Percentiles rank a stretch among this genome's conserved stretches.
Conservation (phyloP, 64 coral and sea anemone species). For the Cladopsammia gracilis region DNA sequence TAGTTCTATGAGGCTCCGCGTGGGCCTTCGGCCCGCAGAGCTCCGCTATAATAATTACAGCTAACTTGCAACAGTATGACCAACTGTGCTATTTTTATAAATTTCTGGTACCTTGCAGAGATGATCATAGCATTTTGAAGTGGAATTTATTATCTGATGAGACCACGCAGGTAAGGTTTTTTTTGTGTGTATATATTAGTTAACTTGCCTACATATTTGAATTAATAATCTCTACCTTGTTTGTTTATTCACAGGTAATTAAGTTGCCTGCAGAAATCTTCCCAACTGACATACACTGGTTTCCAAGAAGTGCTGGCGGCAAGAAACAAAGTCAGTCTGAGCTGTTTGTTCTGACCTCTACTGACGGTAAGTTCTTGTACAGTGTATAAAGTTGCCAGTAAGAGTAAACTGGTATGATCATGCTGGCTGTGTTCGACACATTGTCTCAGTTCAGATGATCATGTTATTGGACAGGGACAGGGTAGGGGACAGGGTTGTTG, state of each 20-base stretch:
- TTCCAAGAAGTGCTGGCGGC: conserved; percentile 85
- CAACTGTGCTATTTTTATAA: too few relatives aligned
- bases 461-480: too few relatives aligned
- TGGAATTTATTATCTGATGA: conserved; percentile 94
- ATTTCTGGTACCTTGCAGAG: conserved; percentile 12
- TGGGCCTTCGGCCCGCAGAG: too few relatives aligned
- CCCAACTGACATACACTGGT: conserved; percentile 96
- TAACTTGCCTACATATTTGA: neutral
- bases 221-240: neutral
- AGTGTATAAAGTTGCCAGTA: neutral
- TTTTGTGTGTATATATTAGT: neutral
- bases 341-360: conserved; percentile 91
- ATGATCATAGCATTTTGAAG: conserved; percentile 74
- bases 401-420: too few relatives aligned
- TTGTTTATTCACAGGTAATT: conserved; percentile 50
- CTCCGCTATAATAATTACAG: too few relatives aligned
- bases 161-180: conserved; percentile 3
- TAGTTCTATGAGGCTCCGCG: too few relatives aligned
- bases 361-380: conserved; percentile 77
- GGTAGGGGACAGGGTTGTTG: too few relatives aligned
- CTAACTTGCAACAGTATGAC: too few relatives aligned
- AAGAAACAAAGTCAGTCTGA: conserved; percentile 94
- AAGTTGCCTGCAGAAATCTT: conserved; percentile 87
- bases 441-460: too few relatives aligned
- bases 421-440: too few relatives aligned